Evolutionary conservation across 2,888 invertebrate genomes (phyloP).

Genomic region (Tachina fera): DNA sequence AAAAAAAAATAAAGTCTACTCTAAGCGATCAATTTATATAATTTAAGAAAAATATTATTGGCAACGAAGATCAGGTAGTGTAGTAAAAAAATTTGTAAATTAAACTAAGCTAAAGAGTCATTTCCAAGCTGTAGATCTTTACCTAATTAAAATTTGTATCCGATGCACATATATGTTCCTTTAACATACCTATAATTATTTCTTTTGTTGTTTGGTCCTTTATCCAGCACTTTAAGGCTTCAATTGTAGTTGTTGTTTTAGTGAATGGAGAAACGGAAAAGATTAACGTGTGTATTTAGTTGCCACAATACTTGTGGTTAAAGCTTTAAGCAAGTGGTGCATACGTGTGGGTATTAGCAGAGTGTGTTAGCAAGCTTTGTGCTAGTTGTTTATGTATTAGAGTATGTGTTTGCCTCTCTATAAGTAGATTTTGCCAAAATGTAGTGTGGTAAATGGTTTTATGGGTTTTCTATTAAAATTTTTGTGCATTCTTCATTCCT

Average conservation of each 20-base stretch:
- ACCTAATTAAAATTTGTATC: neutral
- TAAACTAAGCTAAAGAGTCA: no score
- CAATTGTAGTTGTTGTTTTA: constrained; percentile 24
- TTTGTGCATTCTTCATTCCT: constrained; percentile 13
- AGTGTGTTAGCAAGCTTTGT: neutral
- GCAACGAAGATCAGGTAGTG: no score
- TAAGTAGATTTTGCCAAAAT: constrained; percentile 47
- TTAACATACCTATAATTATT: constrained; percentile 6
- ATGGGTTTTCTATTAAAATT: constrained; percentile 40
- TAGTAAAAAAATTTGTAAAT: no score
- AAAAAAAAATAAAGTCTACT: no score
- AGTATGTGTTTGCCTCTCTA: constrained; percentile 34
- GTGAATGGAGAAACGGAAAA: constrained; percentile 61
- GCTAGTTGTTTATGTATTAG: neutral
- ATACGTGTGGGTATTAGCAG: constrained; percentile 5
- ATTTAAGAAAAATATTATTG: no score
- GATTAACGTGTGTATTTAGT: constrained; percentile 67
- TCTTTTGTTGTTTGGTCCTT: neutral
- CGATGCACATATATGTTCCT: no score
- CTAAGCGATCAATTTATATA: no score
- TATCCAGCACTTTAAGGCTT: constrained; percentile 31
- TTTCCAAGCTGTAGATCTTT: neutral
- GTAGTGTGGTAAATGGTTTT: constrained; percentile 56
- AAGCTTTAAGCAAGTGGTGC: constrained; percentile 45
- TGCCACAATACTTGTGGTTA: constrained; percentile 66